Percentiles rank a stretch among this genome's conserved stretches.
phyloP scores from a whole-genome alignment of 2,113 vertebrate genomes.

The Takifugu bimaculatus region DNA sequence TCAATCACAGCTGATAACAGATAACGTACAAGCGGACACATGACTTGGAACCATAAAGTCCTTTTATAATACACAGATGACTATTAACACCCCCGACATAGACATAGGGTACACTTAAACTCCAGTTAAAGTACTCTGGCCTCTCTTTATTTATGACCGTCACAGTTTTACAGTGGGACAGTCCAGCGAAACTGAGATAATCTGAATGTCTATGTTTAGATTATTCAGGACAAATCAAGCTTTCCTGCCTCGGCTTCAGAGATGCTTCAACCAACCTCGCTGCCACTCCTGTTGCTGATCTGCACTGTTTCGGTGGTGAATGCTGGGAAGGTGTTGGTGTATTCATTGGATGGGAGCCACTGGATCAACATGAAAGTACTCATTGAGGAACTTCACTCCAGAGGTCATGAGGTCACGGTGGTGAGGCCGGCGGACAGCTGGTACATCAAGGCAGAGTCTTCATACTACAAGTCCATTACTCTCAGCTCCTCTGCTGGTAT shows the following conservation, averaged over 20 bases:
- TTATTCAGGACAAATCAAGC: no score
- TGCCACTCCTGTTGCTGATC: conserved; percentile 23
- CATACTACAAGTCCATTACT: conserved; percentile 42
- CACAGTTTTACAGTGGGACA: no score
- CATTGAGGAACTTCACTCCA: conserved; percentile 52
- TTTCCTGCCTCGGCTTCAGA: conserved; percentile 30
- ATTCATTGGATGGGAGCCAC: conserved; percentile 57
- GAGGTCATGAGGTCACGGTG: conserved; percentile 58
- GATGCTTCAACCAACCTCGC: conserved; percentile 26
- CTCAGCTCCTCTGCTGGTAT: conserved; percentile 4
- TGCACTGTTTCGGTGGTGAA: conserved; percentile 5
- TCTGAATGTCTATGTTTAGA: no score
- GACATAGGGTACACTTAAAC: no score
- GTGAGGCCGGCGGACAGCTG: conserved; percentile 26
- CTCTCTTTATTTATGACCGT: no score
- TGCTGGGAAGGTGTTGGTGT: conserved; percentile 57
- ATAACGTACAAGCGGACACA: no score
- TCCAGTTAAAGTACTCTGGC: no score
- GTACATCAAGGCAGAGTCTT: conserved; percentile 58
- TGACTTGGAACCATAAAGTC: no score
- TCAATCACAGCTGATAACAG: no score
- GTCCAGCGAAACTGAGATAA: no score
- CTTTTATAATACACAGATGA: no score
- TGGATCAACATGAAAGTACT: conserved; percentile 67
- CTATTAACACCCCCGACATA: no score